A percentile compares a stretch with the other conserved stretches of the same genome.
These are phyloP conservation scores for Apamea sordens DNA, from an alignment of 2,888 invertebrate species.

Conservation along the genomic window DNA sequence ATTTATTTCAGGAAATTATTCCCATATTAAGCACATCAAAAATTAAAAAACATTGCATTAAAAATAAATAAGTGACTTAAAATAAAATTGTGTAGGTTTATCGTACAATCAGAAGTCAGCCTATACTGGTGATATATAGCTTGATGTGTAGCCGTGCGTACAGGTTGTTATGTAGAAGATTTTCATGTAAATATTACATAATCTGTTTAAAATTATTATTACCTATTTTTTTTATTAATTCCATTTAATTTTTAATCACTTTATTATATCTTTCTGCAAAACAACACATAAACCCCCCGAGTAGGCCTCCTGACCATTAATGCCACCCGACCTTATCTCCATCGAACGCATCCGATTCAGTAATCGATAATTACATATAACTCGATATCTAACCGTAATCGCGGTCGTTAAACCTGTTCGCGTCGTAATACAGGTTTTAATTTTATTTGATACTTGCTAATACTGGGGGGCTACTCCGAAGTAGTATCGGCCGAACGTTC, in stretches of 20 bases:
- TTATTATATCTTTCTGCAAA: background rate
- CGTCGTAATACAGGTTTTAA: slow-evolving; percentile 43
- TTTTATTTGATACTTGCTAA: slow-evolving; percentile 15
- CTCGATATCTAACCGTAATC: slow-evolving; percentile 36
- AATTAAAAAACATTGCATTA: too few species aligned
- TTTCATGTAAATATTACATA: background rate
- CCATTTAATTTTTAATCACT: background rate
- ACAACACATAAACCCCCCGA: background rate
- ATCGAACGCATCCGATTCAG: slow-evolving; percentile 36
- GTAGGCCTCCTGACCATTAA: background rate
- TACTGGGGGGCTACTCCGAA: too few species aligned
- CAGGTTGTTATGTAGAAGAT: background rate
- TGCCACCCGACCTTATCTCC: slow-evolving; percentile 34
- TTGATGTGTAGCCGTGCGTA: too few species aligned
- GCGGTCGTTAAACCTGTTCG: slow-evolving; percentile 54
- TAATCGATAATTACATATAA: slow-evolving; percentile 63
- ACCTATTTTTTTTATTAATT: background rate
- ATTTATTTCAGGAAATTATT: too few species aligned
- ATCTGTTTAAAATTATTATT: too few species aligned
- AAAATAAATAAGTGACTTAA: too few species aligned
- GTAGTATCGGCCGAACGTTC: too few species aligned
- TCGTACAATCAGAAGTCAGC: too few species aligned
- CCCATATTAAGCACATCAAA: too few species aligned
- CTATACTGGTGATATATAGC: too few species aligned
- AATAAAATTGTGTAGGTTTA: too few species aligned